phyloP scores from a whole-genome alignment of 2,113 vertebrate species.

The Ammodramus savannarum region DNA sequence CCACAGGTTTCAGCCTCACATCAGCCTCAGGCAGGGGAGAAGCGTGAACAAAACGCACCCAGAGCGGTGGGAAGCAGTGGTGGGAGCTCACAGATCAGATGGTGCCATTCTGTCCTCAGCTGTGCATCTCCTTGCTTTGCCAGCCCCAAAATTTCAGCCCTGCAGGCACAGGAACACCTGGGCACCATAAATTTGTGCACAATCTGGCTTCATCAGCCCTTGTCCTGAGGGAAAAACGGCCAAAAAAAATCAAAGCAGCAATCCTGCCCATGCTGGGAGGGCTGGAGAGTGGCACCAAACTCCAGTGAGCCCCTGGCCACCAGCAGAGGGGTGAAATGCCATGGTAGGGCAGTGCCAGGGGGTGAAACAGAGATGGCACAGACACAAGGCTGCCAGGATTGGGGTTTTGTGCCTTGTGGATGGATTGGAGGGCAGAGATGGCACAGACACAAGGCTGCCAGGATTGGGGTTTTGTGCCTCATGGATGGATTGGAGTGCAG shows the following conservation, averaged over 20 bases:
- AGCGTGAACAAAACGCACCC: neutral
- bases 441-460: neutral
- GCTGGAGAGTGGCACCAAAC: neutral
- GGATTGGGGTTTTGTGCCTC: neutral
- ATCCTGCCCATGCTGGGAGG: neutral
- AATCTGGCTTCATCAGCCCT: neutral
- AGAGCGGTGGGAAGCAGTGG: neutral
- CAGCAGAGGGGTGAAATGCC: neutral
- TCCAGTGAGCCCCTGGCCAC: neutral
- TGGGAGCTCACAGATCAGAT: neutral
- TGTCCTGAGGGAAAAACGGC: neutral
- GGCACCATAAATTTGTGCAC: neutral
- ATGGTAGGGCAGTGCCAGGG: neutral
- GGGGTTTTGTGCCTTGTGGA: neutral
- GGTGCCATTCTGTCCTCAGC: neutral
- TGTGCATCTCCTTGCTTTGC: neutral
- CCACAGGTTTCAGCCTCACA: neutral
- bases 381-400: neutral
- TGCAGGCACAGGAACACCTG: neutral
- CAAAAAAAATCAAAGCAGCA: neutral
- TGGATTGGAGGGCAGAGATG: too few relatives aligned
- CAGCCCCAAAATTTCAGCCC: neutral
- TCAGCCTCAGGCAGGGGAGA: neutral
- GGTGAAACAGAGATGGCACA: neutral
- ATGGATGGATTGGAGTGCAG: fast-evolving